Conservation (phyloP, 1,140 invertebrate genomes). For the Manduca sexta region DNA sequence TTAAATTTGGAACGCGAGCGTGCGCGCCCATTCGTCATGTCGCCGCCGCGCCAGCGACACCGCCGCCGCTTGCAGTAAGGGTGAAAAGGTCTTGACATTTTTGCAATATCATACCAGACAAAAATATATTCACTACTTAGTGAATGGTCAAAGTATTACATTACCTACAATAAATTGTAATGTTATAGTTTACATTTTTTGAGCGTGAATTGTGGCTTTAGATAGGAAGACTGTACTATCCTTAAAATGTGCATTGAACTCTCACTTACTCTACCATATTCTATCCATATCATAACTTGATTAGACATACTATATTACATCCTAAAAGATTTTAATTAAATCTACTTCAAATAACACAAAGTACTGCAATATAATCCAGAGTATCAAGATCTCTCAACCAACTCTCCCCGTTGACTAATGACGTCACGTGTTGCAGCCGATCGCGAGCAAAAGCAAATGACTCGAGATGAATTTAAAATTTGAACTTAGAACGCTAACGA, state of each 20-base stretch:
- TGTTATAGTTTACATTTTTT: too few relatives aligned
- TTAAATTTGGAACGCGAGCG: conserved; percentile 70
- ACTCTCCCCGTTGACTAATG: conserved; percentile 51
- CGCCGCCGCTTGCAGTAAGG: conserved; percentile 22
- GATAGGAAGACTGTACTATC: too few relatives aligned
- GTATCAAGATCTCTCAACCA: conserved; percentile 31
- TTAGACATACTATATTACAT: too few relatives aligned
- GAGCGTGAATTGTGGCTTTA: too few relatives aligned
- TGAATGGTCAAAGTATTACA: background rate
- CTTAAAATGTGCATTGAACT: too few relatives aligned
- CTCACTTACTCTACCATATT: too few relatives aligned
- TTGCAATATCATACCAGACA: too few relatives aligned
- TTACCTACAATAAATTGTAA: background rate
- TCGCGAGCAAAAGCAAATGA: conserved; percentile 62
- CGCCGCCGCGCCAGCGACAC: conserved; percentile 59
- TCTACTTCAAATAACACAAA: background rate
- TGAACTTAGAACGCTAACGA: conserved; percentile 62
- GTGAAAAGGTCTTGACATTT: conserved; percentile 39
- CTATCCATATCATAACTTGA: too few relatives aligned
- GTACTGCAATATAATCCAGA: conserved; percentile 4
- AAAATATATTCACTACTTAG: background rate
- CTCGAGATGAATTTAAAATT: conserved; percentile 71
- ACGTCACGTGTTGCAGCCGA: conserved; percentile 65
- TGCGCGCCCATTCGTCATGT: conserved; percentile 66
- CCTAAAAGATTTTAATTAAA: too few relatives aligned